phyloP scores from a whole-genome alignment of 2,113 vertebrate genomes.

The Vireo altiloquus region DNA sequence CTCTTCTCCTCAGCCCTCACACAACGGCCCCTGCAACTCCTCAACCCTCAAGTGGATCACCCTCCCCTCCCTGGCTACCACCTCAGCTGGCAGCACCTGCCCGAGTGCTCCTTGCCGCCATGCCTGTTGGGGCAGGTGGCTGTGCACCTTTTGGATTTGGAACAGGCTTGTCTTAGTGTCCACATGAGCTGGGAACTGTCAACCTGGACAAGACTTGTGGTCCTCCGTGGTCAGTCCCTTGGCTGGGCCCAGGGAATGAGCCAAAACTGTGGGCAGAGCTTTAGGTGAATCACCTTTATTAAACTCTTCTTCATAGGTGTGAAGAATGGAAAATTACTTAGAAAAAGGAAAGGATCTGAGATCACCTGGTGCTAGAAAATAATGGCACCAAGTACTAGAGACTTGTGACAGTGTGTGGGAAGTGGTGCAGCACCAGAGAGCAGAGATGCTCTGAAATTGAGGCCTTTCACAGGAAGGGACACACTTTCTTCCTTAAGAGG shows the following conservation, averaged over 20 bases:
- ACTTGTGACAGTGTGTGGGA: background rate
- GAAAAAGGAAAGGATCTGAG: background rate
- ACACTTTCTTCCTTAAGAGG: background rate
- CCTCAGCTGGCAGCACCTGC: fast-evolving
- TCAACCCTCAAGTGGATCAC: fast-evolving
- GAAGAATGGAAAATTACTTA: background rate
- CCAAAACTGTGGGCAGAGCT: background rate
- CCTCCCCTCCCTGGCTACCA: background rate
- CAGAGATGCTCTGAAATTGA: background rate
- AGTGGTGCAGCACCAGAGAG: background rate
- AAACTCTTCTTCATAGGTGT: background rate
- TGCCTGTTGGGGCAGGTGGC: background rate
- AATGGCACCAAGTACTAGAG: background rate
- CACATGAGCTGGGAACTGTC: background rate
- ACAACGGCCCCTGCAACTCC: background rate
- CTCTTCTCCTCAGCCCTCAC: background rate
- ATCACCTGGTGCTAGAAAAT: background rate
- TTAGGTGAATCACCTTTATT: background rate
- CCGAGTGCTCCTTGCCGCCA: fast-evolving
- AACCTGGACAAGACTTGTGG: fast-evolving
- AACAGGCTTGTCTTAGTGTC: background rate
- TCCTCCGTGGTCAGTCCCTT: fast-evolving
- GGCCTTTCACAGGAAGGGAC: background rate
- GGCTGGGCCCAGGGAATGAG: fast-evolving
- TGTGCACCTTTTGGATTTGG: background rate